Conservation (phyloP, 2,113 vertebrate genomes). For the Rhabdornis inornatus region DNA sequence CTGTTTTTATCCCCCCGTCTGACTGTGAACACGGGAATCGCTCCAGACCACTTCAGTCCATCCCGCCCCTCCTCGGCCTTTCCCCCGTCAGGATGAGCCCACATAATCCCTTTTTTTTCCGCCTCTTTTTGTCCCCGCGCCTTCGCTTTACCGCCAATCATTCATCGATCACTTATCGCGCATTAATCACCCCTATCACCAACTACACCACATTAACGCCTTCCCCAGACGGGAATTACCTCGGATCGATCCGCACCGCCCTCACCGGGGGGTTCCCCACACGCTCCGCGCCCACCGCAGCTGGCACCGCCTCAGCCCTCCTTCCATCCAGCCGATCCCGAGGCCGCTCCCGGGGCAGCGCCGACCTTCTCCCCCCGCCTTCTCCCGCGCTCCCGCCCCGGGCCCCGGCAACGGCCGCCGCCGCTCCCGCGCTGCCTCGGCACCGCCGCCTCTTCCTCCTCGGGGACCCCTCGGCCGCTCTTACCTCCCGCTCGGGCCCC, state of each 20-base stretch:
- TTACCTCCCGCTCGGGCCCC: neutral
- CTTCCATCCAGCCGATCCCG: neutral
- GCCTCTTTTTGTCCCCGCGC: neutral
- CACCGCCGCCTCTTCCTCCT: neutral
- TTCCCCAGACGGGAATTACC: neutral
- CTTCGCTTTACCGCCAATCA: neutral
- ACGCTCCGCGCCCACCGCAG: neutral
- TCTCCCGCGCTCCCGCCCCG: neutral
- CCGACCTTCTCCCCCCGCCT: neutral
- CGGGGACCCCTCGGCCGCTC: neutral
- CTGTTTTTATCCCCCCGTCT: accelerated
- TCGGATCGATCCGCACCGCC: neutral
- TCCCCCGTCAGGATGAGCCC: accelerated
- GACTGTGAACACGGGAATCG: accelerated
- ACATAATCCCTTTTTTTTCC: neutral
- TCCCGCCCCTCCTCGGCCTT: neutral
- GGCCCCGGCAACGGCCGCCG: neutral
- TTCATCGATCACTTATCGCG: neutral
- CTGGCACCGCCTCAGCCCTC: neutral
- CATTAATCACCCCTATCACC: accelerated
- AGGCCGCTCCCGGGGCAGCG: neutral
- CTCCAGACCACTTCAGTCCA: accelerated
- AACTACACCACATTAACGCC: neutral
- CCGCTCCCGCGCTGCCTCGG: neutral
- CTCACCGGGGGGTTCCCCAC: neutral